Base-by-base conservation (phyloP, 1,140 invertebrate species). In the Penaeus indicus region DNA sequence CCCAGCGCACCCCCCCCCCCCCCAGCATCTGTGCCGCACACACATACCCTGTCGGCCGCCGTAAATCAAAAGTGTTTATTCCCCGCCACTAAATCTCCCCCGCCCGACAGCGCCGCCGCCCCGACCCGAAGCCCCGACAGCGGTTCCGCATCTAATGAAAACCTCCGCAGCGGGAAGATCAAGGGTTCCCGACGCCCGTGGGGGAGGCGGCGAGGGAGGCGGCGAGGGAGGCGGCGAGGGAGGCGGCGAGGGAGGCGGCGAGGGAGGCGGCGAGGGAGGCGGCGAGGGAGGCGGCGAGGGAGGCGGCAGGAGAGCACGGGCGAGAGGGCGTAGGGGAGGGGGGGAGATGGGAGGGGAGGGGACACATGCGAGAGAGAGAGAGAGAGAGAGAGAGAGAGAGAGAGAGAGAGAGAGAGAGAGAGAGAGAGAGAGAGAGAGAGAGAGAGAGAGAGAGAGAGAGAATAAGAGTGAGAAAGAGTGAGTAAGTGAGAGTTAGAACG, bases 381-480 rank as follows among this genome's bases (percentile, higher is more conserved):
- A 32, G 25, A 83, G 80, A 63, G 80, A 83, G 61, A 64, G 81
- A 83, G 81, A 64, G 81, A 83, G 81, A 64, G 81, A 63, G 81
- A 83, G 81, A 83, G 81, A 83, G 62, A 64, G 81, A 38, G 81
- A 64, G 81, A 64, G 62, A 32, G 61, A 82, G 80, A 62, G 80
- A 62, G 80, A 82, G 80, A 82, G 80, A 82, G 80, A 82, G 60
- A 62, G 60, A 62, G 80, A 82, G 80, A 82, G 80, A 82, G 80
- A 82, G 80, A 82, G 80, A 62, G 47, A 62, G 42, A 82, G 18
- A 62, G 60, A 82, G 25, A 61, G 47, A 21, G n/a, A 47, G n/a
- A 83, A 11, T 7, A 38, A 67, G 81, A n/a, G 25, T 7, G 54
- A 64, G 54, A 47, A 13, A 62, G 61, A 83, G 62, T n/a, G n/a